Conservation (phyloP, 2,113 vertebrate genomes). For the Poicephalus meyeri region DNA sequence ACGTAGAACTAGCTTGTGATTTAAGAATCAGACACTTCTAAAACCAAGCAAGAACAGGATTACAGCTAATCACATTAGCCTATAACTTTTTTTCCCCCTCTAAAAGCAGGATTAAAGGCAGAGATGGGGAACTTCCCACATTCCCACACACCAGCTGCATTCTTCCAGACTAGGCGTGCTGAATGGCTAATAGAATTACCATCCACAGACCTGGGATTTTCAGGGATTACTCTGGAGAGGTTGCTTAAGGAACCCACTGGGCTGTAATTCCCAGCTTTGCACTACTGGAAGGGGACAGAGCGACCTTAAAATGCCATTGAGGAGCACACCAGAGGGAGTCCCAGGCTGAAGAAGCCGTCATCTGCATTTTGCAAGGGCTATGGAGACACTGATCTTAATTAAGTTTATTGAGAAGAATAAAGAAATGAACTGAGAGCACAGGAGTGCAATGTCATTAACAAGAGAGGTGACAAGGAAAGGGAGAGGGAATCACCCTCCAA, state of each 20-base stretch:
- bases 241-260: background rate
- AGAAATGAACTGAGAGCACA: background rate
- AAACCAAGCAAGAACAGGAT: conserved; percentile 50
- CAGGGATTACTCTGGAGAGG: conserved; percentile 26
- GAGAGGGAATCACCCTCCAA: background rate
- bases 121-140: conserved; percentile 35
- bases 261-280: background rate
- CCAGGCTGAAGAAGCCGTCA: background rate
- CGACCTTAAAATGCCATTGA: conserved; percentile 34
- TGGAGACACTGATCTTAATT: background rate
- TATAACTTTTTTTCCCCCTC: background rate
- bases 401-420: background rate
- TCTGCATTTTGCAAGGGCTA: background rate
- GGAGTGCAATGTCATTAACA: background rate
- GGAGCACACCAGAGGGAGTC: background rate
- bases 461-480: background rate
- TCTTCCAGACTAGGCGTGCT: conserved; percentile 14
- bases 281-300: background rate
- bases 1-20: background rate
- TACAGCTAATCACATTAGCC: conserved; percentile 59
- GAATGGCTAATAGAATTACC: conserved; percentile 57
- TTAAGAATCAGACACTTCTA: conserved; percentile 20
- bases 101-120: conserved; percentile 49
- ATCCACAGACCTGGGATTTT: conserved; percentile 49
- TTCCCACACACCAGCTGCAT: conserved; percentile 34